Evolutionary conservation across 2,888 invertebrate genomes (phyloP).

Genomic region (Euphydryas editha): DNA sequence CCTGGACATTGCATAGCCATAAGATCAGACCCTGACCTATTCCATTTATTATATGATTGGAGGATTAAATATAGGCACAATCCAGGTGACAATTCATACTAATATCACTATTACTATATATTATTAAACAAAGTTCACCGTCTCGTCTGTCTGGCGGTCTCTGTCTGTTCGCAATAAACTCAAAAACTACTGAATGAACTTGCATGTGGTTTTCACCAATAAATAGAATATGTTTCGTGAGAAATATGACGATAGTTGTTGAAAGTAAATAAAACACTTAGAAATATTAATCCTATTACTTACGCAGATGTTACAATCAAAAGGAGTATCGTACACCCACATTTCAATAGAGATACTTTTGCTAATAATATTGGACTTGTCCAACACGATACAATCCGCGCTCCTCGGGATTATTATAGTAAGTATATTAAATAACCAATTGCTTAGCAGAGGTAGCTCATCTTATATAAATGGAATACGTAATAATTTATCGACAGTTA

Average conservation of each 20-base stretch:
- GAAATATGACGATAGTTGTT: neutral
- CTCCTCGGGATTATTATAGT: constrained; percentile 40
- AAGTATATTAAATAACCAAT: constrained; percentile 36
- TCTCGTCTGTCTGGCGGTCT: too few species aligned
- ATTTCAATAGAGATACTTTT: constrained; percentile 59
- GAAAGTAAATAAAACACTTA: neutral
- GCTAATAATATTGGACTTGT: constrained; percentile 66
- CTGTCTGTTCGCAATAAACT: too few species aligned
- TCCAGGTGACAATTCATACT: constrained; percentile 12
- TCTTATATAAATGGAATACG: too few species aligned
- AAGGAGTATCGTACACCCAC: constrained; percentile 58
- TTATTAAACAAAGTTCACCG: too few species aligned
- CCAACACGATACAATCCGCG: constrained; percentile 50
- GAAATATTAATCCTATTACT: neutral
- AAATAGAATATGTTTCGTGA: too few species aligned
- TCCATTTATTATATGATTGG: constrained; percentile 52
- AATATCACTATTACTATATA: neutral
- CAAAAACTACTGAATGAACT: too few species aligned
- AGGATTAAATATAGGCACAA: constrained; percentile 51
- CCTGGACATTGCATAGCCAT: constrained; percentile 62
- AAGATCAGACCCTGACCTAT: constrained; percentile 56
- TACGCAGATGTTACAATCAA: constrained; percentile 46
- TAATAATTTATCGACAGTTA: too few species aligned
- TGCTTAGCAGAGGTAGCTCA: too few species aligned
- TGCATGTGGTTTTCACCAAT: too few species aligned